Percentiles rank a stretch among this genome's conserved stretches.
Conservation (phyloP, 2,113 vertebrate species). For the Sinocyclocheilus rhinocerous region DNA sequence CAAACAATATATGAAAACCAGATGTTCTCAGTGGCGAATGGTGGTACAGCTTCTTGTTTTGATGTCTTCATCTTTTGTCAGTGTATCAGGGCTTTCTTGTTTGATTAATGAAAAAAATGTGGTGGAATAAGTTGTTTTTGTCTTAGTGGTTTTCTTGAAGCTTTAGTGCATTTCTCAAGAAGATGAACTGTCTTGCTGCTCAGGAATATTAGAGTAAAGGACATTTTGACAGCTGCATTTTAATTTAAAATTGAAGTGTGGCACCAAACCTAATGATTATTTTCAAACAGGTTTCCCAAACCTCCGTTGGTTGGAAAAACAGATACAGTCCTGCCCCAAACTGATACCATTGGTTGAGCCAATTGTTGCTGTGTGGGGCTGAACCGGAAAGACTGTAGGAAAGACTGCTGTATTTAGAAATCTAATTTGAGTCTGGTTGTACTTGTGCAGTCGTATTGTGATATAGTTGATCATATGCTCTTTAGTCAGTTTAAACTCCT, state of each 20-base stretch:
- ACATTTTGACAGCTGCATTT: background rate
- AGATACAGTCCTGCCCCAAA: background rate
- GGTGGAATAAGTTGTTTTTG: background rate
- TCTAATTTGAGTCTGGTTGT: background rate
- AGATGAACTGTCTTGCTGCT: too few relatives aligned
- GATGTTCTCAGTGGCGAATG: background rate
- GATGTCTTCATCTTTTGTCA: background rate
- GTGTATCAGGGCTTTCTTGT: background rate
- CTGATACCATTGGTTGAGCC: background rate
- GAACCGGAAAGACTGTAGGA: background rate
- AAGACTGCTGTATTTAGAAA: background rate
- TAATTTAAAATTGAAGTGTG: background rate
- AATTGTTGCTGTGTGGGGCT: background rate
- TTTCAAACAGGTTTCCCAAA: background rate
- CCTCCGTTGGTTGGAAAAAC: background rate
- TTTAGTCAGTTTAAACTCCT: slow-evolving; percentile 13
- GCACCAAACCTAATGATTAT: background rate
- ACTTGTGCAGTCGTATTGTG: background rate
- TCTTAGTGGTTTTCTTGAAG: background rate
- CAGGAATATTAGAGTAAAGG: background rate
- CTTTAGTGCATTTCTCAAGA: too few relatives aligned
- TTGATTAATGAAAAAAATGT: background rate
- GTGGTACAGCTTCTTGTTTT: too few relatives aligned
- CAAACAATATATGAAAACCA: slow-evolving; percentile 4
- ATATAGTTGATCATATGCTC: background rate